These are phyloP conservation scores for Odontomyia ornata DNA, from an alignment of 2,888 invertebrate genomes.

Conservation along the genomic window DNA sequence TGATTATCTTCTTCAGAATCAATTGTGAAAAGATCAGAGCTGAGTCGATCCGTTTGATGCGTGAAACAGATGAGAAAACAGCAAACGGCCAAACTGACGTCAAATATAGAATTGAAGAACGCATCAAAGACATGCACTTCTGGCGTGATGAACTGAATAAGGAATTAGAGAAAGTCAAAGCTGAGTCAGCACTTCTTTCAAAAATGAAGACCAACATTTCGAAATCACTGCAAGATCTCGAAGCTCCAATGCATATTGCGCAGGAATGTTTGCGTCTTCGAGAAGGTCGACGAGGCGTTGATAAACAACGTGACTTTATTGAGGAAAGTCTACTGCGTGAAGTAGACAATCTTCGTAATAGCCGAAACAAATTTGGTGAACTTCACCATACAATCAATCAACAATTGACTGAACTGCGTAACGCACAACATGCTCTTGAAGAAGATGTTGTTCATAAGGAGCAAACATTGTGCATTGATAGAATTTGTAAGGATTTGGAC, in stretches of 20 bases:
- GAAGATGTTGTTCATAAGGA: conserved; percentile 90
- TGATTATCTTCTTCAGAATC: conserved; percentile 49
- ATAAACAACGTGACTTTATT: conserved; percentile 89
- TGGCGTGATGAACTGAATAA: conserved; percentile 90
- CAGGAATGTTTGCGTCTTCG: conserved; percentile 94
- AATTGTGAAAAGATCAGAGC: conserved; percentile 80
- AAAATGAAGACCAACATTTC: conserved; percentile 75
- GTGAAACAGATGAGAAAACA: conserved; percentile 83
- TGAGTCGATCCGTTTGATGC: conserved; percentile 79
- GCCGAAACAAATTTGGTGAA: conserved; percentile 79
- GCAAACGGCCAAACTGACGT: conserved; percentile 81
- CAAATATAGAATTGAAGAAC: conserved; percentile 86
- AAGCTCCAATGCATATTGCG: conserved; percentile 90
- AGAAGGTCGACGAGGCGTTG: conserved; percentile 87
- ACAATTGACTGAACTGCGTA: conserved; percentile 79
- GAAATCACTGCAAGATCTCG: conserved; percentile 79
- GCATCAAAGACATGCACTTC: conserved; percentile 90
- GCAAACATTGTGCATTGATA: conserved; percentile 84
- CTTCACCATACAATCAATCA: conserved; percentile 71
- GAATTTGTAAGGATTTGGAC: conserved; percentile 85
- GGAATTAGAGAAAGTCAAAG: conserved; percentile 85
- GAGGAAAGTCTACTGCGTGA: conserved; percentile 87
- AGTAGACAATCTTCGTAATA: conserved; percentile 80
- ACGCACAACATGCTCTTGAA: conserved; percentile 87
- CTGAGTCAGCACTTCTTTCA: conserved; percentile 78